Percentiles rank a stretch among this genome's conserved stretches.
Conservation (phyloP, 35 echinoderm and acorn worm genomes). For the Chiridota heheva region DNA sequence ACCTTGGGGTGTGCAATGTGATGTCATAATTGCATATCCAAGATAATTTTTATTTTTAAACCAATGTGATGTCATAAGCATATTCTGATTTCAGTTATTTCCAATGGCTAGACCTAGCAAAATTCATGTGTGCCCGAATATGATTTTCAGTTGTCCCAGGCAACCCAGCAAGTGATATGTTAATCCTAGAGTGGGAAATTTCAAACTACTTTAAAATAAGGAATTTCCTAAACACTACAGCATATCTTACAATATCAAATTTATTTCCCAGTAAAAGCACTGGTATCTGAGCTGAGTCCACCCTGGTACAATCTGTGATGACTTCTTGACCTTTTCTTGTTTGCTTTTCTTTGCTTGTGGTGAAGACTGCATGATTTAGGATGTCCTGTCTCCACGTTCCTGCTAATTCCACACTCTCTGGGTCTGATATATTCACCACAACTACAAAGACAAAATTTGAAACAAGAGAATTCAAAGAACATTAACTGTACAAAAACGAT, state of each 20-base stretch:
- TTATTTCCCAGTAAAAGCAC: slow-evolving; percentile 95
- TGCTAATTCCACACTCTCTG: slow-evolving; percentile 85
- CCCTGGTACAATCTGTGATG: slow-evolving; percentile 67
- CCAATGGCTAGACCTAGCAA: too few species aligned
- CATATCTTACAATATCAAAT: slow-evolving; percentile 82
- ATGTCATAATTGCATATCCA: too few species aligned
- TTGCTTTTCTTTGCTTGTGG: slow-evolving; percentile 49
- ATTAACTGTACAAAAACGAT: background rate
- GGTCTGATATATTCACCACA: slow-evolving; percentile 81
- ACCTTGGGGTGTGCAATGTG: too few species aligned
- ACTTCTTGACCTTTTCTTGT: slow-evolving; percentile 62
- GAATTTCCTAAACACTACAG: background rate
- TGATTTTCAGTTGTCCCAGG: too few species aligned
- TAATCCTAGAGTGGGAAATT: too few species aligned
- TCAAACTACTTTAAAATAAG: background rate
- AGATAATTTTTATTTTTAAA: too few species aligned
- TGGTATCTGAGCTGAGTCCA: slow-evolving; percentile 73
- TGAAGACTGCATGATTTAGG: slow-evolving; percentile 76
- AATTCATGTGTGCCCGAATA: too few species aligned
- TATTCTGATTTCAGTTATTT: too few species aligned
- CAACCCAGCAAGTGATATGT: too few species aligned
- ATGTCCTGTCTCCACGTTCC: slow-evolving; percentile 93
- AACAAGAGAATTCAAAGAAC: background rate
- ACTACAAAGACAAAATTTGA: slow-evolving; percentile 37
- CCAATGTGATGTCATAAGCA: too few species aligned